A percentile compares a stretch with the other conserved stretches of the same genome.
Evolutionary conservation across 2,797 vertebrate genomes (phyloP).

Genomic region (Melanotaenia parkinsoni): DNA sequence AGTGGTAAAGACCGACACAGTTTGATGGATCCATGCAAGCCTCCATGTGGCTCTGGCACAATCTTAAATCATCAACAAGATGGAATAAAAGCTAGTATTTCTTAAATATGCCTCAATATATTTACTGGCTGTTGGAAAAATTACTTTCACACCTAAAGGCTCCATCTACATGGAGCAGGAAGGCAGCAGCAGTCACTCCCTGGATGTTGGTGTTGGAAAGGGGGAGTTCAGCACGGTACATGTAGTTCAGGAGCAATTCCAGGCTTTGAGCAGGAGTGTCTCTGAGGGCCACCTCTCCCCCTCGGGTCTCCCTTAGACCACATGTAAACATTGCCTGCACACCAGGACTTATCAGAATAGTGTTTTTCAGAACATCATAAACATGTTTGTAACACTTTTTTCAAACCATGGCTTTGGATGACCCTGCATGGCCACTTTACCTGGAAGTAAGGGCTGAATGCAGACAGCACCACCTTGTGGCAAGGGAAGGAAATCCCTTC

Average conservation of each 20-base stretch:
- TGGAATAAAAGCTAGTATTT: not conserved
- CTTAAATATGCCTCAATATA: not conserved
- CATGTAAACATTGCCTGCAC: conserved; percentile 86
- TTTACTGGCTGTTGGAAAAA: not conserved
- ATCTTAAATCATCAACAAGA: conserved; percentile 45
- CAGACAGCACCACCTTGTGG: conserved; percentile 89
- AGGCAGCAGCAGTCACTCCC: conserved; percentile 86
- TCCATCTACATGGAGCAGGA: conserved; percentile 90
- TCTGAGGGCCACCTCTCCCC: conserved; percentile 84
- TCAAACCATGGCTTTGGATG: not conserved
- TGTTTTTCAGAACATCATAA: not conserved
- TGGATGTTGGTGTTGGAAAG: conserved; percentile 87
- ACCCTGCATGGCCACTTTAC: conserved; percentile 66
- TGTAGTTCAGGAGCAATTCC: conserved; percentile 82
- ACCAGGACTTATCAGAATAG: not conserved
- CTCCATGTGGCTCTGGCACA: conserved; percentile 90
- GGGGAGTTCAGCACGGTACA: conserved; percentile 84
- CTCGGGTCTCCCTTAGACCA: conserved; percentile 86
- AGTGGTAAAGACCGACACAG: conserved; percentile 89
- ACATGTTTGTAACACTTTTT: not conserved
- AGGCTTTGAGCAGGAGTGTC: conserved; percentile 86
- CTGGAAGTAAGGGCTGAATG: conserved; percentile 91
- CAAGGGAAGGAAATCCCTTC: conserved; percentile 87
- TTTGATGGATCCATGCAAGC: conserved; percentile 90
- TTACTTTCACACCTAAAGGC: conserved; percentile 72